Base-by-base conservation (phyloP, 2,113 vertebrate genomes). In the Thunnus maccoyii region DNA sequence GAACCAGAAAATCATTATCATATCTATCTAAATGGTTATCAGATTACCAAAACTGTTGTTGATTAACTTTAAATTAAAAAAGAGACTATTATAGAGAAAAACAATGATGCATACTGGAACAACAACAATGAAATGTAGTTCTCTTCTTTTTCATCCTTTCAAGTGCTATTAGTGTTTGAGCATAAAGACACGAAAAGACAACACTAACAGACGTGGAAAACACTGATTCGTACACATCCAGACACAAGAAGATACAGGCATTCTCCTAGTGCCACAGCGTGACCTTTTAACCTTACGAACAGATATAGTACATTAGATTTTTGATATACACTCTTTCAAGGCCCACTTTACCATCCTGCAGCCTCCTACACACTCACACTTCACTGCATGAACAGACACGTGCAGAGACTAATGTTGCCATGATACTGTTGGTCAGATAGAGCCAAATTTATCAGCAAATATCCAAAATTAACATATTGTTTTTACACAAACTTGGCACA, bases 351-450 rank as follows among this genome's bases (percentile, higher is more conserved):
- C 15, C 77, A 79, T 80, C 63, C 76, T 78, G 78, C 75, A 65
- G 65, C 83, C 90, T 83, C 90, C 88, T 68, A 86, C 86, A 82
- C 86, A 25, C 79, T 79, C 80, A 63, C 90, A 81, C 77, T 78
- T 72, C 0, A 46, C 36, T 46, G 76, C 51, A 67, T 6, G 47
- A 72, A 75, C 62, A 86, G 79, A 72, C 79, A 72, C 55, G 67
- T 73, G 76, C 63, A 73, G 41, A 67, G 67, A 64, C 25, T 74
- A 73, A 77, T 65, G 85, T 82, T 91, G 80, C 75, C 84, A 78
- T 83, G 65, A 75, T 50, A 27, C 69, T 54, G 72, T 48, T 56
- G 30, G 58, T 65, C 63, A n/a, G 55, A 18, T 57, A 58, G 22
- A 67, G 54, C 36, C 55, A 50, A 13, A 68, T 52, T 13, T 16